These are phyloP conservation scores for Zaprionus nigranus DNA, from an alignment of 1,140 invertebrate species.

Conservation along the genomic window DNA sequence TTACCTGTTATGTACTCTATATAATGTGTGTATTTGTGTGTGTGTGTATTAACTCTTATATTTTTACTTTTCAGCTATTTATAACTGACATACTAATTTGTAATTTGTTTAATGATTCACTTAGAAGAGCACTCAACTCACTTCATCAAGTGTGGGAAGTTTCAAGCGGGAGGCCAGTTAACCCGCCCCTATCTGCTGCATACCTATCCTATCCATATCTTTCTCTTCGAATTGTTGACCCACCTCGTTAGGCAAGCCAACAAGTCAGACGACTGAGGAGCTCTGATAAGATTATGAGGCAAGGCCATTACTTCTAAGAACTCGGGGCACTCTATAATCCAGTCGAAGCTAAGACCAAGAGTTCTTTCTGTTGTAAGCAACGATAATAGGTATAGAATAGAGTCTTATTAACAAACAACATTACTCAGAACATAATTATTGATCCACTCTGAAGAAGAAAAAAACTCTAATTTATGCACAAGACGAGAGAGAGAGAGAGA, in stretches of 20 bases:
- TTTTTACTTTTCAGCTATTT: constrained; percentile 42
- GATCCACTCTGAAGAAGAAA: too few species aligned
- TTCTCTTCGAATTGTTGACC: constrained; percentile 44
- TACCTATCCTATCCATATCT: constrained; percentile 10
- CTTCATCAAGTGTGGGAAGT: constrained; percentile 47
- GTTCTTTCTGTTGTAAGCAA: background rate
- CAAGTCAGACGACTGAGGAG: background rate
- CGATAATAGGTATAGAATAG: background rate
- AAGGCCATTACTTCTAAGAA: constrained; percentile 33
- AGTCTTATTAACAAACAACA: background rate
- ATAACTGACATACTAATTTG: constrained; percentile 53
- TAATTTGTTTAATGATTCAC: constrained; percentile 61
- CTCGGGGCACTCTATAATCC: background rate
- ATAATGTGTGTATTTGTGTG: constrained; percentile 5
- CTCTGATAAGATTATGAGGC: constrained; percentile 43
- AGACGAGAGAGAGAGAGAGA: background rate
- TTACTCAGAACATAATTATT: background rate
- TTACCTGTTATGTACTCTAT: constrained; percentile 34
- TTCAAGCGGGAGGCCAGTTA: constrained; percentile 10
- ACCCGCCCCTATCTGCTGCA: background rate
- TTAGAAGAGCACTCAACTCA: constrained; percentile 27
- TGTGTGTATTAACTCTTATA: constrained; percentile 7
- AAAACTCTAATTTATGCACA: background rate
- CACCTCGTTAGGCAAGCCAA: constrained; percentile 37
- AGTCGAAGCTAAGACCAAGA: background rate